Conservation (phyloP, 2,888 invertebrate species). For the Torymus texanus region DNA sequence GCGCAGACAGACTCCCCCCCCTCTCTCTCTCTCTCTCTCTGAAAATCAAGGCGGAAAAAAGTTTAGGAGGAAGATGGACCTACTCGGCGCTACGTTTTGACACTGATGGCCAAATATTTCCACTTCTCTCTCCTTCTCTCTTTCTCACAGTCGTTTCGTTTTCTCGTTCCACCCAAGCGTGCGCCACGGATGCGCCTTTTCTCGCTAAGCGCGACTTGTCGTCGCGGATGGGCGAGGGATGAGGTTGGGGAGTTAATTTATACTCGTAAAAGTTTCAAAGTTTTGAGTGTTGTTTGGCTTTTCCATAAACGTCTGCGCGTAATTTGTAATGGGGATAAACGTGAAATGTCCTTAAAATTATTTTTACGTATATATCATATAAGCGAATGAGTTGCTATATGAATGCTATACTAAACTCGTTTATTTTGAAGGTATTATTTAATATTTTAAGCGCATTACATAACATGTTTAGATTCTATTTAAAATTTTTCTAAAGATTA, state of each 20-base stretch:
- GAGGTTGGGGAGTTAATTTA: slow-evolving; percentile 38
- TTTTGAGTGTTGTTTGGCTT: slow-evolving; percentile 10
- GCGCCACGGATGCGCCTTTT: neutral
- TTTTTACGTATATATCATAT: no score
- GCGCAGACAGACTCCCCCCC: neutral
- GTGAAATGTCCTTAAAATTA: neutral
- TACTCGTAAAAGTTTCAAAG: slow-evolving; percentile 41
- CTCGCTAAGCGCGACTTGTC: neutral
- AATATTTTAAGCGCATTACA: no score
- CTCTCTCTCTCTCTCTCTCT: neutral
- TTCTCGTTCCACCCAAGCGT: neutral
- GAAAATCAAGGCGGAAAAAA: neutral
- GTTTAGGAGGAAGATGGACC: neutral
- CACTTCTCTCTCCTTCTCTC: no score
- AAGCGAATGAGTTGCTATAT: no score
- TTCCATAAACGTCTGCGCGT: neutral
- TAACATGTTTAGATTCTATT: no score
- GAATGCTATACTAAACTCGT: no score
- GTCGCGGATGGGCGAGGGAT: no score
- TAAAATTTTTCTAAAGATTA: no score
- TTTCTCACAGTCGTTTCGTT: no score
- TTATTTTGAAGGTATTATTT: no score
- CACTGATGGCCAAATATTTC: slow-evolving; percentile 27
- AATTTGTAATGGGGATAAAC: neutral
- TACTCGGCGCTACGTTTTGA: slow-evolving; percentile 3